Evolutionary conservation across 2,888 invertebrate genomes (phyloP), one percentile per base, ranked within the genome.

Genomic region (Dioctria rufipes): DNA sequence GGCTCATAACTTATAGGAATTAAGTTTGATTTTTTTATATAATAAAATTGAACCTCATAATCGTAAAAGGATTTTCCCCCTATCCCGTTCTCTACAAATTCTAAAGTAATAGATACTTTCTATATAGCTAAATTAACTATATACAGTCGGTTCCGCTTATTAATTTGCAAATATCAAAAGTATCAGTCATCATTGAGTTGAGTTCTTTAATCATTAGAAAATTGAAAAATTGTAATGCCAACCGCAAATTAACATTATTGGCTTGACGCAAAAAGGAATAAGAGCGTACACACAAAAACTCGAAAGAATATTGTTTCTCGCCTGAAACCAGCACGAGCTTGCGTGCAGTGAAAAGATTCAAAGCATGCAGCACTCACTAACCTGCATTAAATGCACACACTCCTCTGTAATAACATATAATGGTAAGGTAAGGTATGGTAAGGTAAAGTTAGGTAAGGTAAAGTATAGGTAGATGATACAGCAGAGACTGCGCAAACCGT

Each of bases 261-360:
- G 25, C 25, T 25, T 25, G 25, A 25, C 3, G 77, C 63, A 67
- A 67, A 67, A 25, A 77, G 37, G 25, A 37, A 25, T 25, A 25
- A 25, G 25, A 25, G 25, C 25, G 25, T 2, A n/a, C 25, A 37
- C 5, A 5, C n/a, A 61, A 61, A 40, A 42, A 51, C 13, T n/a
- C 4, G 43, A n/a, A 80, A 81, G 82, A 80, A 83, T 83, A 84
- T 83, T 80, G 84, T 84, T 84, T 82, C 82, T 84, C 82, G 85
- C 85, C 85, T 83, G 82, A 83, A 85, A 84, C 84, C 84, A 85
- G 84, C 84, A 85, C 84, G 85, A 85, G 84, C 83, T 85, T 84
- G 85, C 85, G 84, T 85, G 85, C 83, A 83, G 81, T 82, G 39
- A 79, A 61, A 80, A 80, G 42, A 75, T 43, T 39, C n/a, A 42